Percentiles rank a stretch among this genome's conserved stretches.
Conservation (phyloP, 1,140 invertebrate species). For the Caenorhabditis briggsae region DNA sequence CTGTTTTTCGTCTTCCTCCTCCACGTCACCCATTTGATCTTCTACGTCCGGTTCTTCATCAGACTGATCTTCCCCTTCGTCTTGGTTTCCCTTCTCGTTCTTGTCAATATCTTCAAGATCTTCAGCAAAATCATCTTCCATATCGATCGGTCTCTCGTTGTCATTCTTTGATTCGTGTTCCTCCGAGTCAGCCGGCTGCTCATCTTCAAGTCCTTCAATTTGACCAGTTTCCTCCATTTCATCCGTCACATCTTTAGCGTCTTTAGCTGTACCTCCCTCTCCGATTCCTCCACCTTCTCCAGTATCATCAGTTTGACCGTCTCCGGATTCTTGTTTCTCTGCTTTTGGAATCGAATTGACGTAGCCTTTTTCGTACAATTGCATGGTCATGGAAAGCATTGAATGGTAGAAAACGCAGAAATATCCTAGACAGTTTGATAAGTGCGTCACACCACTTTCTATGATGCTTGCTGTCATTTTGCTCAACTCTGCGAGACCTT, state of each 20-base stretch:
- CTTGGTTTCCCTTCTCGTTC: slow-evolving; percentile 76
- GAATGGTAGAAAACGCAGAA: slow-evolving; percentile 59
- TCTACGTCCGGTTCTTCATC: slow-evolving; percentile 76
- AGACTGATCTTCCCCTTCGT: slow-evolving; percentile 69
- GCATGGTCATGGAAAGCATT: slow-evolving; percentile 58
- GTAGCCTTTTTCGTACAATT: slow-evolving; percentile 83
- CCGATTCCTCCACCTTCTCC: slow-evolving; percentile 71
- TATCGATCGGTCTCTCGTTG: slow-evolving; percentile 69
- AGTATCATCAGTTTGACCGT: slow-evolving; percentile 72
- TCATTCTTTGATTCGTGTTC: slow-evolving; percentile 69
- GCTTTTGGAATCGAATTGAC: slow-evolving; percentile 87
- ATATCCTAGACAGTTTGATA: slow-evolving; percentile 1
- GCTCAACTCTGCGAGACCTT: slow-evolving; percentile 6
- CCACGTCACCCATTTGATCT: slow-evolving; percentile 79
- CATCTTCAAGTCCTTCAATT: slow-evolving; percentile 76
- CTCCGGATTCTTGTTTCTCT: slow-evolving; percentile 81
- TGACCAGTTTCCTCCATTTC: slow-evolving; percentile 92
- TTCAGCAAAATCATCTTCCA: slow-evolving; percentile 76
- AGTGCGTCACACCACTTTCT: neutral
- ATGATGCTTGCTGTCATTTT: neutral
- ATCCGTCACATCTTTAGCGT: slow-evolving; percentile 92
- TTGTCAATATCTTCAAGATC: slow-evolving; percentile 75
- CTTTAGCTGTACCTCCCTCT: slow-evolving; percentile 77
- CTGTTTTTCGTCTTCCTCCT: slow-evolving; percentile 75
- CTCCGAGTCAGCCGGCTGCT: slow-evolving; percentile 58